A percentile compares a stretch with the other conserved stretches of the same genome.
phyloP scores from a whole-genome alignment of 2,888 invertebrate species.

The Lysandra bellargus region DNA sequence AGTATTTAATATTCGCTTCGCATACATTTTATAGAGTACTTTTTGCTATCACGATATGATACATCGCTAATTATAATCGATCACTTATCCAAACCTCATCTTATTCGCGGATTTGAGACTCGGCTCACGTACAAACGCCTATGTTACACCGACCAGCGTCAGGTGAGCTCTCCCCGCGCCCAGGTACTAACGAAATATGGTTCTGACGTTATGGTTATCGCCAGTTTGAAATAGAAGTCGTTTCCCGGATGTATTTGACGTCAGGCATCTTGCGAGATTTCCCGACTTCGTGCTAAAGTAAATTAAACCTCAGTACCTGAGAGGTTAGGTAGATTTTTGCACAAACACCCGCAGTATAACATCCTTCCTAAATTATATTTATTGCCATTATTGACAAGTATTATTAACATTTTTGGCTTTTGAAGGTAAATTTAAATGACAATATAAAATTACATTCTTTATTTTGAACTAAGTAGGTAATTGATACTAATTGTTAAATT shows the following conservation, averaged over 20 bases:
- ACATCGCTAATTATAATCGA: slow-evolving; percentile 14
- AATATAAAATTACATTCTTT: background rate
- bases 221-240: slow-evolving; percentile 65
- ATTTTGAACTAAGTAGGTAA: background rate
- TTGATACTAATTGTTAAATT: background rate
- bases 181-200: slow-evolving; percentile 33
- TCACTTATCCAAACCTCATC: background rate
- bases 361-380: slow-evolving; percentile 38
- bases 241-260: slow-evolving; percentile 76
- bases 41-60: slow-evolving; percentile 1
- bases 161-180: slow-evolving; percentile 34
- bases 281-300: slow-evolving; percentile 47
- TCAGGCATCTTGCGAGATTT: slow-evolving; percentile 68
- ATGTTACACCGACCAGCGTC: slow-evolving; percentile 36
- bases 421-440: background rate
- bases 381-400: slow-evolving; percentile 30
- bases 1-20: background rate
- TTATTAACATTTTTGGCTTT: slow-evolving; percentile 8
- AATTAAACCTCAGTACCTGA: slow-evolving; percentile 51
- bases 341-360: slow-evolving; percentile 33
- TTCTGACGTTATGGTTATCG: slow-evolving; percentile 37
- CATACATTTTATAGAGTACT: background rate
- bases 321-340: slow-evolving; percentile 49
- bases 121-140: slow-evolving; percentile 35
- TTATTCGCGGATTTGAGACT: slow-evolving; percentile 3